phyloP scores from a whole-genome alignment of 2,113 vertebrate species.

The Dasyornis broadbenti region DNA sequence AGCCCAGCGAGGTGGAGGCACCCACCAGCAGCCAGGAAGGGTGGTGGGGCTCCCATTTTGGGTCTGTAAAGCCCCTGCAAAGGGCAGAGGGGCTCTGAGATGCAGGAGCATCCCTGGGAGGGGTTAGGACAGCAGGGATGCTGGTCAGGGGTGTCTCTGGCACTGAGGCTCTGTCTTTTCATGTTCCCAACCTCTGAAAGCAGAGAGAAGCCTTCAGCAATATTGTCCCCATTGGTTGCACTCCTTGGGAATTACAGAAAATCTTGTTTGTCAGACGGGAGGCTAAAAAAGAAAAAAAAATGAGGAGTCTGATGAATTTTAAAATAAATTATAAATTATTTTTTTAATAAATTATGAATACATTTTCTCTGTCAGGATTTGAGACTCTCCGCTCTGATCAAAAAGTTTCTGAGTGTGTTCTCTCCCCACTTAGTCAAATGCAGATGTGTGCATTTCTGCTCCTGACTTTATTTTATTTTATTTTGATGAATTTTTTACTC shows the following conservation, averaged over 20 bases:
- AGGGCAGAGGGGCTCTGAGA: not conserved
- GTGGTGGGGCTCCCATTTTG: not conserved
- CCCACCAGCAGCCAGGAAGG: not conserved
- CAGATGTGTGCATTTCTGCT: slow-evolving; percentile 36
- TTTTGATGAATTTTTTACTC: slow-evolving; percentile 72
- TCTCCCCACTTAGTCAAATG: slow-evolving; percentile 2
- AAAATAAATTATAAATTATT: slow-evolving; percentile 66
- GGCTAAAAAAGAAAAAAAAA: not conserved
- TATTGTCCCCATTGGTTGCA: not conserved
- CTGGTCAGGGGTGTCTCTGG: not conserved
- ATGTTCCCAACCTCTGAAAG: not conserved
- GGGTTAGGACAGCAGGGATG: not conserved
- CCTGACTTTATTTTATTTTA: slow-evolving; percentile 1
- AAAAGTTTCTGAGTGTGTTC: slow-evolving; percentile 38
- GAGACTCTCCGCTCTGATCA: slow-evolving; percentile 57
- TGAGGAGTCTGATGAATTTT: slow-evolving; percentile 32
- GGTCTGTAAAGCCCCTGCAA: not conserved
- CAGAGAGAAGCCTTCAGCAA: not conserved
- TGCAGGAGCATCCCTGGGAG: not conserved
- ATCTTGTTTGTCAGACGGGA: slow-evolving; percentile 38
- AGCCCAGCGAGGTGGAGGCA: not conserved
- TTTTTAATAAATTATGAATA: slow-evolving; percentile 65
- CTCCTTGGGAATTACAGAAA: not conserved
- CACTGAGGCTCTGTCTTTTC: not conserved
- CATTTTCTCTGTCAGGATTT: slow-evolving; percentile 47